phyloP scores from a whole-genome alignment of 1,140 invertebrate species.

The Mizuhopecten yessoensis region DNA sequence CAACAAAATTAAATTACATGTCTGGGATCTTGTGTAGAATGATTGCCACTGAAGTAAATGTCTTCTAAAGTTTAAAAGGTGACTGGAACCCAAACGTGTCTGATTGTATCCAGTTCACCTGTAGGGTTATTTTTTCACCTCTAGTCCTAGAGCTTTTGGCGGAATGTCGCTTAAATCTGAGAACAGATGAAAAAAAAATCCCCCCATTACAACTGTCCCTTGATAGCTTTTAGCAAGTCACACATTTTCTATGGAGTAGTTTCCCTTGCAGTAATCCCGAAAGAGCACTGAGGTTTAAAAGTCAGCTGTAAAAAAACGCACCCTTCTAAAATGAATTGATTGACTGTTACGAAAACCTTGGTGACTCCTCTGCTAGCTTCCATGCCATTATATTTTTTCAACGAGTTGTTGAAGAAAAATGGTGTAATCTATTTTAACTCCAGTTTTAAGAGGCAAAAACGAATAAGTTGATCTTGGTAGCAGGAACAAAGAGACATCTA shows the following conservation, averaged over 20 bases:
- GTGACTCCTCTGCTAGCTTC: slow-evolving; percentile 10
- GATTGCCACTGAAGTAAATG: neutral
- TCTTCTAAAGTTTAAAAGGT: slow-evolving; percentile 12
- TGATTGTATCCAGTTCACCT: neutral
- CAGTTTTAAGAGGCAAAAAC: slow-evolving; percentile 38
- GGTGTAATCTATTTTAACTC: slow-evolving; percentile 34
- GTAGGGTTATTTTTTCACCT: neutral
- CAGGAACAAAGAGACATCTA: slow-evolving; percentile 24
- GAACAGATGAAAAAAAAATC: neutral
- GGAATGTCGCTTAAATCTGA: neutral
- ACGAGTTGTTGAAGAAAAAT: slow-evolving; percentile 34
- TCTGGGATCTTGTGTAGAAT: neutral
- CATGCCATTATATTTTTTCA: slow-evolving; percentile 16
- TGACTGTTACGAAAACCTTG: slow-evolving; percentile 38
- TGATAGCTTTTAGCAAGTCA: slow-evolving; percentile 17
- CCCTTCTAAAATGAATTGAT: slow-evolving; percentile 20
- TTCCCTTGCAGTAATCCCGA: slow-evolving; percentile 31
- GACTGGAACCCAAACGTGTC: neutral
- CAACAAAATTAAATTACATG: neutral
- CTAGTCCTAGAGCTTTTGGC: neutral
- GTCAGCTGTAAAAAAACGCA: slow-evolving; percentile 19
- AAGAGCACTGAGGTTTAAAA: slow-evolving; percentile 31
- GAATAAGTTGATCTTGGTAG: neutral
- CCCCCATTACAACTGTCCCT: neutral
- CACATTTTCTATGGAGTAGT: neutral